Evolutionary conservation across 1,140 invertebrate genomes (phyloP).

Genomic region (Chelonus insularis): DNA sequence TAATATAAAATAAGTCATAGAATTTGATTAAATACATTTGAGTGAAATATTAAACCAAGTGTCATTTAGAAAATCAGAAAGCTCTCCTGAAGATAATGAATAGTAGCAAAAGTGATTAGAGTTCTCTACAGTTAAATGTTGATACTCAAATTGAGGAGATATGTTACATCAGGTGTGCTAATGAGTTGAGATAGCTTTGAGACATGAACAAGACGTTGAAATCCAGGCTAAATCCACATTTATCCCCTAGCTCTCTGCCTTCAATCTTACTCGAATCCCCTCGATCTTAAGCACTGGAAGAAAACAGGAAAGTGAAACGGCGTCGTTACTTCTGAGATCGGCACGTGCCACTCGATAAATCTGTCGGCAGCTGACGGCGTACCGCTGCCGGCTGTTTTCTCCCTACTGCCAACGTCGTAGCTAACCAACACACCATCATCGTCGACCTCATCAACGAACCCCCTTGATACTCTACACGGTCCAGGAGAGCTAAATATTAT

Average conservation of each 20-base stretch:
- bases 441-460: constrained; percentile 11
- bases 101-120: no score
- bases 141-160: no score
- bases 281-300: not conserved
- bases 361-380: constrained; percentile 60
- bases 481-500: constrained; percentile 44
- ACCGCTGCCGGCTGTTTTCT: constrained; percentile 38
- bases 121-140: no score
- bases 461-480: constrained; percentile 33
- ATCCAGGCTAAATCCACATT: constrained; percentile 3
- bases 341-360: constrained; percentile 62
- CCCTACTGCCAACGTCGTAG: not conserved
- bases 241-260: not conserved
- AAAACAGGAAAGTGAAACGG: constrained; percentile 43
- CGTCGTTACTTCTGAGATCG: constrained; percentile 49
- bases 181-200: not conserved
- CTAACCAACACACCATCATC: not conserved
- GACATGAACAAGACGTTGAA: constrained; percentile 9
- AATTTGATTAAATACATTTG: no score
- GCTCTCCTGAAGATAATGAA: no score
- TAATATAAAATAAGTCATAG: no score
- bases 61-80: no score
- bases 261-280: not conserved
- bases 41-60: no score
- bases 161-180: constrained; percentile 15